Evolutionary conservation across 2,113 vertebrate species (phyloP), one percentile per base, ranked within the genome.

Genomic region (Puntigrus tetrazona): DNA sequence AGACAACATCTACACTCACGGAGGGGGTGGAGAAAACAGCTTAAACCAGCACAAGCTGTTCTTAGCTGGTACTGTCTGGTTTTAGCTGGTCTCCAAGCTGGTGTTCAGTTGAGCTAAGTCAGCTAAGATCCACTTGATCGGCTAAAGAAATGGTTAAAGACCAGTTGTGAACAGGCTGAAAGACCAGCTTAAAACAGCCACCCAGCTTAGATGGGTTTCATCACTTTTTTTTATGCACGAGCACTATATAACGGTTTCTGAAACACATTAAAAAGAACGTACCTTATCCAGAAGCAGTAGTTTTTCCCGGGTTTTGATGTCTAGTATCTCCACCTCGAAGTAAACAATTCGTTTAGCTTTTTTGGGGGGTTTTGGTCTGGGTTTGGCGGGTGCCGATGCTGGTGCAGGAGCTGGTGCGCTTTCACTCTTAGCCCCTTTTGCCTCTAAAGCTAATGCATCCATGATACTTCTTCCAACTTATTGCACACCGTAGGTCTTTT

Each of bases 271-370:
- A 69, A 61, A 82, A 31, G 34, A 65, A 75, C 92, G 87, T 92
- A 98, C 97, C 95, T 98, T 98, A 85, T 98, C 97, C 82, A 98
- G 91, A 88, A 98, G 95, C 74, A 97, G 95, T 25, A 98, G 95
- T 87, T 97, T 98, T 92, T 97, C 96, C 84, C 94, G 92, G 0
- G 96, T 97, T 90, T 96, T 97, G 9, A 93, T 92, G 0, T 97
- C 95, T 92, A 97, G 86, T 47, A 98, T 97, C 94, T 98, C 97
- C 94, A 98, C 96, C 95, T 98, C 97, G 52, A 98, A 98, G 90
- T 96, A 98, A 85, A 98, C 95, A 2, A 95, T 96, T 86, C 95
- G 95, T 93, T 97, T 97, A 50, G 93, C 81, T 86, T 96, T 97
- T 92, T 94, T 96, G 22, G 88, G 76, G 1, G 89, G 22, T 91